These are phyloP conservation scores for Cheilosia urbana DNA, from an alignment of 2,888 invertebrate species.

Conservation along the genomic window DNA sequence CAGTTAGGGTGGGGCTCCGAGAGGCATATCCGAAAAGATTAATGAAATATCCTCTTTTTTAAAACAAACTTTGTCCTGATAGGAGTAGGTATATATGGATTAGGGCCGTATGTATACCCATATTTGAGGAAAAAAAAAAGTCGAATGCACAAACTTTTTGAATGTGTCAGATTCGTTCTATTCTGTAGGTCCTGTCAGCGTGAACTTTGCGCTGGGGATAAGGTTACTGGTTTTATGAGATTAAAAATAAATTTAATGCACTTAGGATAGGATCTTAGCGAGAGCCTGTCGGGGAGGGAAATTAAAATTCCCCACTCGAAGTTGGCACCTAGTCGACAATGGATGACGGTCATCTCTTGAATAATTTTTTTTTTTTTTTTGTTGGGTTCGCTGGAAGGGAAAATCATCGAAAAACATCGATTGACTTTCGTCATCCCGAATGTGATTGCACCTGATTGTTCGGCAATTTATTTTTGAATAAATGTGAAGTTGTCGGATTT, in stretches of 20 bases:
- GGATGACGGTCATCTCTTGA: no score
- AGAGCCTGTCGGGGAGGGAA: not conserved
- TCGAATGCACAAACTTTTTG: constrained; percentile 34
- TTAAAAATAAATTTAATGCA: constrained; percentile 28
- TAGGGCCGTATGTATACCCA: not conserved
- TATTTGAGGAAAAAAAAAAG: not conserved
- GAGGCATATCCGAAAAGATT: constrained; percentile 63
- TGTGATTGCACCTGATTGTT: no score
- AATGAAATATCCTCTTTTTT: constrained; percentile 63
- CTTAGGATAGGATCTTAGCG: not conserved
- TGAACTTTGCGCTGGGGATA: constrained; percentile 13
- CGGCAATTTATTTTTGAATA: no score
- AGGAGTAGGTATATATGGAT: constrained; percentile 11
- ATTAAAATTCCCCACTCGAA: no score
- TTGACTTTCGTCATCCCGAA: no score
- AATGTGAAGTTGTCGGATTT: no score
- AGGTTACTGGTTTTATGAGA: constrained; percentile 49
- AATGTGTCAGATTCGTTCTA: constrained; percentile 11
- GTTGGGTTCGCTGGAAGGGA: no score
- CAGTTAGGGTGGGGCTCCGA: not conserved
- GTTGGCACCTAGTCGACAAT: no score
- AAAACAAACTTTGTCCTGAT: constrained; percentile 48
- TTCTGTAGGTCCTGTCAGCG: constrained; percentile 3
- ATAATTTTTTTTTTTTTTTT: no score
- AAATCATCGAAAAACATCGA: no score